Evolutionary conservation across 1,140 invertebrate species (phyloP).

Genomic region (Leucophenga varia): DNA sequence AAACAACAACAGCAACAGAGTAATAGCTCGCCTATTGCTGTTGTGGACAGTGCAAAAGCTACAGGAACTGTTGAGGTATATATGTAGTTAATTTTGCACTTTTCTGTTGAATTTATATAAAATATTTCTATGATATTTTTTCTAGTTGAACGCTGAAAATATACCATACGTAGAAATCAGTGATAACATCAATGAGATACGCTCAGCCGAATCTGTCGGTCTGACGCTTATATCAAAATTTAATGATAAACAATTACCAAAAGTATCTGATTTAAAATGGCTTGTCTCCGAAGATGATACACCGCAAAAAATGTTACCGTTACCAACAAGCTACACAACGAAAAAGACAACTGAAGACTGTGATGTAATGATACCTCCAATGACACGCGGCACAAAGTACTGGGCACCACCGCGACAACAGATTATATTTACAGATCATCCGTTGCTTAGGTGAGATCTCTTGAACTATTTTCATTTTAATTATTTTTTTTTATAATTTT

Average conservation of each 20-base stretch:
- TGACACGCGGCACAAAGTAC: conserved; percentile 69
- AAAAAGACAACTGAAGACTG: conserved; percentile 64
- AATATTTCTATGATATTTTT: not conserved
- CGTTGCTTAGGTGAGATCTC: conserved; percentile 68
- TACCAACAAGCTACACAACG: conserved; percentile 69
- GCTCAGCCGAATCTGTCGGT: conserved; percentile 78
- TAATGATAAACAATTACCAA: conserved; percentile 73
- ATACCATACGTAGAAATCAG: conserved; percentile 23
- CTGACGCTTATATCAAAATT: conserved; percentile 76
- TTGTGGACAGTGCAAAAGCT: too few species aligned
- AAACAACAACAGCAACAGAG: conserved; percentile 15
- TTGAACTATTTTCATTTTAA: too few species aligned
- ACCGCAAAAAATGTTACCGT: conserved; percentile 74
- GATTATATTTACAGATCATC: conserved; percentile 81
- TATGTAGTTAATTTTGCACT: too few species aligned
- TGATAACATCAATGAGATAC: conserved; percentile 7
- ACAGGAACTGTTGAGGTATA: too few species aligned
- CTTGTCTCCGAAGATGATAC: conserved; percentile 76
- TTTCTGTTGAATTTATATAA: too few species aligned
- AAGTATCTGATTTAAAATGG: conserved; percentile 80
- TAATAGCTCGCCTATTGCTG: too few species aligned
- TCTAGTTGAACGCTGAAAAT: conserved; percentile 4
- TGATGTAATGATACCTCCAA: conserved; percentile 48
- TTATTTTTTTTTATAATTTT: too few species aligned
- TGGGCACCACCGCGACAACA: conserved; percentile 86